These are phyloP conservation scores for Ibycter americanus DNA, from an alignment of 2,797 vertebrate genomes.

Conservation along the genomic window DNA sequence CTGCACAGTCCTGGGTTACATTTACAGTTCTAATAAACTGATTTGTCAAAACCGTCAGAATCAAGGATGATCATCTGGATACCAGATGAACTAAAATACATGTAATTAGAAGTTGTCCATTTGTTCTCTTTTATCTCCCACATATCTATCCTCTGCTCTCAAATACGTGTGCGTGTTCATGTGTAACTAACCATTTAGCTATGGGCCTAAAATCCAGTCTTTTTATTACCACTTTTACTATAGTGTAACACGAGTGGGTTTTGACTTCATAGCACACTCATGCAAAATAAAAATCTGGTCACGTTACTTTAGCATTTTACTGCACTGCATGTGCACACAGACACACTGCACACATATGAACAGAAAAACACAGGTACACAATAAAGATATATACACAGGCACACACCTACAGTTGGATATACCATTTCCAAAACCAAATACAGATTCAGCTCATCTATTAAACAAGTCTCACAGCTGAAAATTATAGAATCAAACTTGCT, in stretches of 20 bases:
- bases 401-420: rapidly evolving
- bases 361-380: background rate
- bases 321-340: background rate
- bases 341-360: background rate
- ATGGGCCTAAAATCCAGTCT: background rate
- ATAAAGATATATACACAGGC: too few species aligned
- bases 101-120: constrained; percentile 78
- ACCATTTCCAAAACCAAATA: background rate
- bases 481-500: background rate
- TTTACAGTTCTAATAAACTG: constrained; percentile 80
- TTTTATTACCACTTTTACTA: constrained; percentile 10
- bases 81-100: constrained; percentile 78
- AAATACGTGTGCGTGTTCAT: constrained; percentile 23
- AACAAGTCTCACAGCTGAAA: background rate
- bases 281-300: background rate
- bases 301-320: background rate
- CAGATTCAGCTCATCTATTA: background rate
- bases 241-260: background rate
- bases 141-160: constrained; percentile 63
- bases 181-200: background rate
- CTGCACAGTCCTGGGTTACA: constrained; percentile 72
- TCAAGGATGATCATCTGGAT: constrained; percentile 80
- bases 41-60: constrained; percentile 80
- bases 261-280: background rate
- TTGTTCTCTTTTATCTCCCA: constrained; percentile 78